Conservation (phyloP, 1,140 invertebrate genomes). For the Drosophila watanabei region DNA sequence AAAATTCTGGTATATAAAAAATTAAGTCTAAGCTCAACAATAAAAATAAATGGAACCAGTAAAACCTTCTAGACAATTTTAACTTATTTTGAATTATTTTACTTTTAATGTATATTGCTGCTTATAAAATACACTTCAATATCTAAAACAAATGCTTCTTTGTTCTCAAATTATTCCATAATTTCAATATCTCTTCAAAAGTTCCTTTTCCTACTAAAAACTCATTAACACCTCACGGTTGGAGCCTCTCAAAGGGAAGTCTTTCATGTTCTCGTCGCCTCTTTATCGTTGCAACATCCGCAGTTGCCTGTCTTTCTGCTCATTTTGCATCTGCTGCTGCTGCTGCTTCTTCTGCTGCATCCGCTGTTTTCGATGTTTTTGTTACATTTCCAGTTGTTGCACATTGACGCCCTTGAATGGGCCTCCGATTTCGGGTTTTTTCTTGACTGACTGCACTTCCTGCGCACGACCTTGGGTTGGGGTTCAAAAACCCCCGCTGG, state of each 20-base stretch:
- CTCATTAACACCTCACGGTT: conserved; percentile 25
- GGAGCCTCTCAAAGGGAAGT: conserved; percentile 9
- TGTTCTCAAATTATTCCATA: not conserved
- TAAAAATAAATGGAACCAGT: not conserved
- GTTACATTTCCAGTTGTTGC: conserved; percentile 45
- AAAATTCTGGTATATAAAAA: not conserved
- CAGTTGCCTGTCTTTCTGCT: conserved; percentile 13
- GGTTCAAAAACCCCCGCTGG: conserved; percentile 61
- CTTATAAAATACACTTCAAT: not conserved
- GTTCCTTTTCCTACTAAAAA: not conserved
- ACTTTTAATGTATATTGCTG: not conserved
- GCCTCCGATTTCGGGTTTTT: conserved; percentile 62
- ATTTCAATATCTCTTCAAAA: not conserved
- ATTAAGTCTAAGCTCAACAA: not conserved
- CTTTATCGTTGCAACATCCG: conserved; percentile 53
- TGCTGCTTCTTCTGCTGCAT: conserved; percentile 47
- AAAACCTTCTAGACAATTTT: not conserved
- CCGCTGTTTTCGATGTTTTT: conserved; percentile 66
- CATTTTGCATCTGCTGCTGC: conserved; percentile 56
- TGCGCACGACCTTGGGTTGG: conserved; percentile 52
- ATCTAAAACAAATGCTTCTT: not conserved
- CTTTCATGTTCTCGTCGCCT: conserved; percentile 40
- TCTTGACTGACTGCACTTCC: conserved; percentile 64
- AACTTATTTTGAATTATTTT: not conserved
- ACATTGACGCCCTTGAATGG: conserved; percentile 64